Conservation (phyloP, 2,797 vertebrate species). For the Mastacembelus armatus region DNA sequence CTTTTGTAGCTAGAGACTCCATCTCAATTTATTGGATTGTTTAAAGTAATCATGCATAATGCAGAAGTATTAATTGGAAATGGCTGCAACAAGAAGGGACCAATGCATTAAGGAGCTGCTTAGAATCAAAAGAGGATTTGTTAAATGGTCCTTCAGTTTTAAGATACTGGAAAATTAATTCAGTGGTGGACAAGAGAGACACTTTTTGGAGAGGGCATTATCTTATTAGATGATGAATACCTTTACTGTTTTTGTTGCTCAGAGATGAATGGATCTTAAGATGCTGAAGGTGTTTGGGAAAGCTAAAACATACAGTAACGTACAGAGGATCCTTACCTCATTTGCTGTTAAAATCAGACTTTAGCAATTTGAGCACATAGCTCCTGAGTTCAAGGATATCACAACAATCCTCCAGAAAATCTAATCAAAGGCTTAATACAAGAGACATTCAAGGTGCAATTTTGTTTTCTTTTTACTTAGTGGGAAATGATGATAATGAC, state of each 20-base stretch:
- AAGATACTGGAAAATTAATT: slow-evolving; percentile 81
- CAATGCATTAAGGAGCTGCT: slow-evolving; percentile 81
- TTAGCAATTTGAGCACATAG: not conserved
- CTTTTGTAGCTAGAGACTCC: slow-evolving; percentile 77
- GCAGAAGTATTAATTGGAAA: slow-evolving; percentile 85
- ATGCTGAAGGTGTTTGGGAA: slow-evolving; percentile 13
- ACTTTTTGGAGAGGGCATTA: slow-evolving; percentile 69
- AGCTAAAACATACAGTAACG: not conserved
- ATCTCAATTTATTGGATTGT: slow-evolving; percentile 86
- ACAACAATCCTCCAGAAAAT: not conserved
- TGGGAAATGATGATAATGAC: not conserved
- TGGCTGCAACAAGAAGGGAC: slow-evolving; percentile 74
- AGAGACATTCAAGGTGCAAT: not conserved
- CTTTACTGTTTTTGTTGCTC: slow-evolving; percentile 30
- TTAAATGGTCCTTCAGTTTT: slow-evolving; percentile 81
- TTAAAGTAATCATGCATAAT: slow-evolving; percentile 87
- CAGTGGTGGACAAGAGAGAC: slow-evolving; percentile 59
- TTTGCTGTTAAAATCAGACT: not conserved
- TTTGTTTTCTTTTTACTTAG: slow-evolving; percentile 5
- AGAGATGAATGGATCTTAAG: slow-evolving; percentile 12
- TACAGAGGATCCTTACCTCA: not conserved
- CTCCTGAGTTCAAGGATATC: not conserved
- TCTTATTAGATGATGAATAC: slow-evolving; percentile 63
- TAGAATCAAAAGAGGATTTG: slow-evolving; percentile 82
- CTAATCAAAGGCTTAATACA: not conserved